Percentiles rank a stretch among this genome's conserved stretches.
These are phyloP conservation scores for Chondrilla cf. caribensis DNA, from an alignment of 37 sponge, comb jelly and placozoan species.

Conservation along the genomic window DNA sequence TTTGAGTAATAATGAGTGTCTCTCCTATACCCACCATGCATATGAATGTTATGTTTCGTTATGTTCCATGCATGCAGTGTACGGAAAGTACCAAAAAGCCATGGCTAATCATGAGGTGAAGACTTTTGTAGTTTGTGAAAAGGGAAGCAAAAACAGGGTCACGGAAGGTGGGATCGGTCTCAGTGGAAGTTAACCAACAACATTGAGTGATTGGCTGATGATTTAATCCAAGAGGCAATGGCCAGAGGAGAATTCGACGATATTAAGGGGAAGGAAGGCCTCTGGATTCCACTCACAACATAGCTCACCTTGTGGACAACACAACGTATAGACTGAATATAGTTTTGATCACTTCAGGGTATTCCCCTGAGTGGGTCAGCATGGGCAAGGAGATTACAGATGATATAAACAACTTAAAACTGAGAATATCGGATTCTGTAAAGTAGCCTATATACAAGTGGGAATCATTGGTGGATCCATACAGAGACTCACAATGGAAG, in stretches of 20 bases:
- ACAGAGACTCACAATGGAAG: background rate
- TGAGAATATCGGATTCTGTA: background rate
- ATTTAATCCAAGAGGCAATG: slow-evolving; percentile 20
- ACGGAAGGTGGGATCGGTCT: background rate
- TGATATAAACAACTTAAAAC: background rate
- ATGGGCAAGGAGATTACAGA: slow-evolving; percentile 19
- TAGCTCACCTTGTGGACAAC: slow-evolving; percentile 1
- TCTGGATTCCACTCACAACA: background rate
- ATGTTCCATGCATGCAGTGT: too few relatives aligned
- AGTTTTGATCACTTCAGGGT: slow-evolving; percentile 24
- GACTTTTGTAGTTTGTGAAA: too few relatives aligned
- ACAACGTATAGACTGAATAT: slow-evolving; percentile 11
- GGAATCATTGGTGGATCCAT: too few relatives aligned
- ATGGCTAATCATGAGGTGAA: too few relatives aligned
- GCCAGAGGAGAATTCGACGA: slow-evolving; percentile 25
- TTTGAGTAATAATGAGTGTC: too few relatives aligned
- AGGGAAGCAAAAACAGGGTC: too few relatives aligned
- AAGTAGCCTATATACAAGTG: too few relatives aligned
- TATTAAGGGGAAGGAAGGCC: slow-evolving; percentile 31
- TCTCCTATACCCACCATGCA: too few relatives aligned
- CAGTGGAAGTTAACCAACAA: background rate
- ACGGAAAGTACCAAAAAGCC: too few relatives aligned
- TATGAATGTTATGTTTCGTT: too few relatives aligned
- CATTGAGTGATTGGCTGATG: slow-evolving; percentile 10
- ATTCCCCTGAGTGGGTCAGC: slow-evolving; percentile 15